phyloP scores from a whole-genome alignment of 35 echinoderm and acorn worm species.

The Ophiothrix spiculata region DNA sequence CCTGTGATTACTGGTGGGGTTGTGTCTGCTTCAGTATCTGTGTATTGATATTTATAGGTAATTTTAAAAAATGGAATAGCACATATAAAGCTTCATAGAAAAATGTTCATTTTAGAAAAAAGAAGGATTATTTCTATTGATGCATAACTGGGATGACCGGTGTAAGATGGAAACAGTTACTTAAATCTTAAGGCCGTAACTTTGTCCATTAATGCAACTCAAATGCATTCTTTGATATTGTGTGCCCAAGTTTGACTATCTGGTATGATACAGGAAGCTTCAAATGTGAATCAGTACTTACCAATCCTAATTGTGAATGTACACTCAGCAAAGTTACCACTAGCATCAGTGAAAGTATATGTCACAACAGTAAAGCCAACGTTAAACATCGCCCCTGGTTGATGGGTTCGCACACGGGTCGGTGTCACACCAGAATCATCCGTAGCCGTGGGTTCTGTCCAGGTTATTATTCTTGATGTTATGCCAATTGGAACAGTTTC shows the following conservation, averaged over 20 bases:
- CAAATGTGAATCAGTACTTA: neutral
- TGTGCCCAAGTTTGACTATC: no score
- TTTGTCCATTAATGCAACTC: no score
- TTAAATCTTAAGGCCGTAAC: no score
- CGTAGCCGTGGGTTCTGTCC: conserved; percentile 50
- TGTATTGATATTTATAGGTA: neutral
- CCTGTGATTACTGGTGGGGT: neutral
- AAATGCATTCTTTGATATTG: no score
- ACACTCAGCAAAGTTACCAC: conserved; percentile 23
- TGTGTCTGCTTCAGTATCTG: neutral
- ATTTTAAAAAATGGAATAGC: no score
- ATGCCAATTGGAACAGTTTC: neutral
- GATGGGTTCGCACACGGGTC: conserved; percentile 2
- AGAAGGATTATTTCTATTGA: no score
- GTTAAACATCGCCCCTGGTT: conserved; percentile 22
- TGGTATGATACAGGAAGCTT: no score
- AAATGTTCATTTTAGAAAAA: no score
- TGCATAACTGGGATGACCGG: no score
- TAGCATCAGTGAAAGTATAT: conserved; percentile 25
- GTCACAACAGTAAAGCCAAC: conserved; percentile 18
- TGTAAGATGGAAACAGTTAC: no score
- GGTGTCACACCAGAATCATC: conserved; percentile 42
- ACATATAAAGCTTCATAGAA: no score
- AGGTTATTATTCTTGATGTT: conserved; percentile 10
- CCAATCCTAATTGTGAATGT: conserved; percentile 35